Evolutionary conservation across 2,888 invertebrate species (phyloP).

Genomic region (Tyria jacobaeae): DNA sequence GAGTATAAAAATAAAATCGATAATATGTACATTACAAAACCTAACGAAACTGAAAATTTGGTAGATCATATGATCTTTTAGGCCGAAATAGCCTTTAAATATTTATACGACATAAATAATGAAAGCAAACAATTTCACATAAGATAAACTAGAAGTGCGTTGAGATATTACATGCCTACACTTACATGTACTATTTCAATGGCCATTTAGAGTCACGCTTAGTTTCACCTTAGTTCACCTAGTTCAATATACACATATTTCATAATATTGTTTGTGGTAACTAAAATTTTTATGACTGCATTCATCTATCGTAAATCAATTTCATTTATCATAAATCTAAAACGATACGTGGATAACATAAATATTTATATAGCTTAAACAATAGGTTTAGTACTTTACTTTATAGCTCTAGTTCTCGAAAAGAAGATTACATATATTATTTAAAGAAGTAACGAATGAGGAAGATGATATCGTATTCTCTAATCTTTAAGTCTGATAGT

Average conservation of each 20-base stretch:
- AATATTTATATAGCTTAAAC: no score
- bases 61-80: no score
- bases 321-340: no score
- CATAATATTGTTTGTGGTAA: no score
- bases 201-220: not conserved
- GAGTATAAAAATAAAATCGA: not conserved
- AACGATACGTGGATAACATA: no score
- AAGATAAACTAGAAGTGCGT: not conserved
- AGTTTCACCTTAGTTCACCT: no score
- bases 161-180: not conserved
- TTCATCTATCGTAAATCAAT: no score
- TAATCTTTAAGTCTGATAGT: not conserved
- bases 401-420: not conserved
- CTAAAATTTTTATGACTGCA: no score
- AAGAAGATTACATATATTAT: not conserved
- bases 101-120: not conserved
- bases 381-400: no score
- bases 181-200: not conserved
- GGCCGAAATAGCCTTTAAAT: no score
- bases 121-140: not conserved
- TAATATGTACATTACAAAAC: not conserved
- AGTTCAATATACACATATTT: no score
- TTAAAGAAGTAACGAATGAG: not conserved
- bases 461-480: not conserved
- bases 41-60: no score